Percentiles rank a stretch among this genome's conserved stretches.
phyloP scores from a whole-genome alignment of 2,797 vertebrate genomes.

The Notolabrus celidotus region DNA sequence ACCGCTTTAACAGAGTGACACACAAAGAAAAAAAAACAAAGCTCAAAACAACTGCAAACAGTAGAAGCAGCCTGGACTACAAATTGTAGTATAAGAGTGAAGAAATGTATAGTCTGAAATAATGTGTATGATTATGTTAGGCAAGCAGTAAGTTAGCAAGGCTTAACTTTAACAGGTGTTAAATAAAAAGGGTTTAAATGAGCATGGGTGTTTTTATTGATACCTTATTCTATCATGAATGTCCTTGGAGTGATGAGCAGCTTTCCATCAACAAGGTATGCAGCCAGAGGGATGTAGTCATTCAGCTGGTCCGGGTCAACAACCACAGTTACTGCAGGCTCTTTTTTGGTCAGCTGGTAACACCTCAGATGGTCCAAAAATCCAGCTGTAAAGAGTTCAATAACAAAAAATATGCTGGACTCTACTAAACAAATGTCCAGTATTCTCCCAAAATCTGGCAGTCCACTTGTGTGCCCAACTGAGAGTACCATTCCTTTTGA shows the following conservation, averaged over 20 bases:
- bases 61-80: too few relatives aligned
- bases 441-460: slow-evolving; percentile 20
- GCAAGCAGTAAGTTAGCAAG: too few relatives aligned
- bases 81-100: too few relatives aligned
- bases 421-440: slow-evolving; percentile 27
- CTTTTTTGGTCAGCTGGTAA: background rate
- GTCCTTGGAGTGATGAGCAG: background rate
- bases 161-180: too few relatives aligned
- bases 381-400: slow-evolving; percentile 18
- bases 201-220: background rate
- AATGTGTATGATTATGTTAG: too few relatives aligned
- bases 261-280: background rate
- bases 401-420: slow-evolving; percentile 30
- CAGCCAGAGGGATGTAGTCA: background rate
- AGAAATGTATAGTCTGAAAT: too few relatives aligned
- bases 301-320: background rate
- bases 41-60: background rate
- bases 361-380: slow-evolving; percentile 7
- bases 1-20: slow-evolving; percentile 16
- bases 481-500: slow-evolving; percentile 42
- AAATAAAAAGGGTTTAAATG: too few relatives aligned
- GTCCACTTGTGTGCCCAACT: slow-evolving; percentile 26
- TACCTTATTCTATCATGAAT: background rate
- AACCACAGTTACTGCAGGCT: background rate
- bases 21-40: background rate